Percentiles rank a stretch among this genome's conserved stretches.
Evolutionary conservation across 1,140 invertebrate species (phyloP).

Genomic region (Leptoteleia sp.): DNA sequence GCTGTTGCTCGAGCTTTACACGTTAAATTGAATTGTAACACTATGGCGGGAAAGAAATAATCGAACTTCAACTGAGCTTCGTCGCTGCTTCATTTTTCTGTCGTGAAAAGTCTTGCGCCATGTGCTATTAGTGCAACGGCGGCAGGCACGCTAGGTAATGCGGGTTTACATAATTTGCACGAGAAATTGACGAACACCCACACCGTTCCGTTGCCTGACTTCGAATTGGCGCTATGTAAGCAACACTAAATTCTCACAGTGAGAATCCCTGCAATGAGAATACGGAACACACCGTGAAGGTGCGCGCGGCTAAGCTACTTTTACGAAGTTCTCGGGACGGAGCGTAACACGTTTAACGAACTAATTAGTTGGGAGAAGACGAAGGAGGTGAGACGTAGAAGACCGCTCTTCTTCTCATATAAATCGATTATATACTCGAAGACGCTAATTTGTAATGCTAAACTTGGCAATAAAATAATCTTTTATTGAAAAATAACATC

Average conservation of each 20-base stretch:
- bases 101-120: conserved; percentile 63
- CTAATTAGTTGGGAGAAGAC: conserved; percentile 69
- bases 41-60: conserved; percentile 11
- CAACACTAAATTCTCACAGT: conserved; percentile 71
- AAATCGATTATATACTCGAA: conserved; percentile 64
- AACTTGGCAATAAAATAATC: conserved; percentile 43
- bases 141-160: conserved; percentile 63
- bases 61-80: conserved; percentile 10
- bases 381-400: conserved; percentile 49
- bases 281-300: conserved; percentile 54
- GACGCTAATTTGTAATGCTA: conserved; percentile 55
- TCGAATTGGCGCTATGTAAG: conserved; percentile 59
- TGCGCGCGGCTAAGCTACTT: conserved; percentile 67
- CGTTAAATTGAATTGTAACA: too few relatives aligned
- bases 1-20: too few relatives aligned
- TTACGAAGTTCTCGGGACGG: conserved; percentile 68
- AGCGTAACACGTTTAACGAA: conserved; percentile 64
- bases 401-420: conserved; percentile 52
- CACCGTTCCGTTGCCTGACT: conserved; percentile 55
- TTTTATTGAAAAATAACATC: conserved; percentile 6
- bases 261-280: conserved; percentile 61
- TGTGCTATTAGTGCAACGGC: conserved; percentile 63
- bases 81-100: conserved; percentile 31
- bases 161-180: conserved; percentile 75
- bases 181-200: conserved; percentile 64